Evolutionary conservation across 1,140 invertebrate species (phyloP), one percentile per base, ranked within the genome.

Genomic region (Whitmania pigra): DNA sequence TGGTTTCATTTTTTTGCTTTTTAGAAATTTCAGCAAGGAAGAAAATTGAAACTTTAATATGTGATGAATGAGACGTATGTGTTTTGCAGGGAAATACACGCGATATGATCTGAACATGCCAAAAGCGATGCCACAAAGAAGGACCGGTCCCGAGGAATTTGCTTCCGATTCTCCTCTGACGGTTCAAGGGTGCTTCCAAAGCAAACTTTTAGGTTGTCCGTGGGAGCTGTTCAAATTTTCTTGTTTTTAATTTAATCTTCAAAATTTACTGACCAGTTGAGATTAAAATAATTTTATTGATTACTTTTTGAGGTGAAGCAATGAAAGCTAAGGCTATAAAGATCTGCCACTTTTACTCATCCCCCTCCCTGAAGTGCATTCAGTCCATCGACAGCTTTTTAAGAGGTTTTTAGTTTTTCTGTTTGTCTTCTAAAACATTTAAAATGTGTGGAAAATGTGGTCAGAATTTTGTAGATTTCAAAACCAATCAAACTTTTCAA

Each of bases 71-170:
- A 22, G 27, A 18, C 57, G 43, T 49, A 49, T 13, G 2, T 49
- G 43, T 49, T 49, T 36, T 69, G 69, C 73, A 68, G 85, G 84
- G 3, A 79, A 79, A 27, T 94, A 94, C 77, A 81, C 87, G 17
- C 84, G 89, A 18, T 89, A 89, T 78, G 92, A 96, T 80, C 82
- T 96, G 27, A 97, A 97, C 77, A 90, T 95, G 88, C 93, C 93
- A 6, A 85, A 86, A 69, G 84, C 82, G 60, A 80, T 94, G 75
- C 87, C 89, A 0, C 73, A 76, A 69, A 76, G 85, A 68, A 78
- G 77, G 27, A 80, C 79, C 17, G 84, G 84, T 55, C 86, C 87
- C 17, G 83, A 87, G 69, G 87, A 88, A 36, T 93, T 88, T 82
- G 83, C 86, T 67, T 87, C 88, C 75, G 93, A 97, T 80, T 88